Conservation (phyloP, 2,888 invertebrate genomes). For the Nebria salina region DNA sequence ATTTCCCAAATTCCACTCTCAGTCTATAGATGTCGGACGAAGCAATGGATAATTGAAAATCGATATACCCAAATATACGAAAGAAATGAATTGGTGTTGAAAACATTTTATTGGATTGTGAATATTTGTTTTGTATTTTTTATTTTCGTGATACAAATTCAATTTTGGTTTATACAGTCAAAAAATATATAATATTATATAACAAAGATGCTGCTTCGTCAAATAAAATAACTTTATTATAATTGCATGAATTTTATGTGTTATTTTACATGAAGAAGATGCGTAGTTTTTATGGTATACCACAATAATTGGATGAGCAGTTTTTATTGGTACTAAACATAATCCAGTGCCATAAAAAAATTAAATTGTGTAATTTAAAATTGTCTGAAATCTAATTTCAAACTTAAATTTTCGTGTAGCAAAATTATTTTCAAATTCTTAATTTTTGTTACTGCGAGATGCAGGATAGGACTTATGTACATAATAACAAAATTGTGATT, state of each 20-base stretch:
- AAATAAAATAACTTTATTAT: too few species aligned
- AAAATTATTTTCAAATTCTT: neutral
- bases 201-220: too few species aligned
- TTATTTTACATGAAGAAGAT: too few species aligned
- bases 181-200: too few species aligned
- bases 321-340: too few species aligned
- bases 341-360: too few species aligned
- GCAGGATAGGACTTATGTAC: slow-evolving; percentile 9
- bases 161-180: too few species aligned
- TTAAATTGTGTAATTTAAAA: too few species aligned
- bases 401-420: neutral
- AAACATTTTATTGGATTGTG: slow-evolving; percentile 33
- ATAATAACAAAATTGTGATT: slow-evolving; percentile 19
- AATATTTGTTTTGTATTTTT: neutral
- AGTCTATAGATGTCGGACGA: slow-evolving; percentile 17
- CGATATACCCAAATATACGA: slow-evolving; percentile 14
- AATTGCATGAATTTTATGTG: too few species aligned
- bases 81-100: slow-evolving; percentile 6
- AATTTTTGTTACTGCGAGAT: neutral
- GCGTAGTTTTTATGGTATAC: too few species aligned
- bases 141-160: neutral
- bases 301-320: too few species aligned
- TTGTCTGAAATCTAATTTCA: neutral
- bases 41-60: neutral
- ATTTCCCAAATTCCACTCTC: neutral